Base-by-base conservation (phyloP, 2,888 invertebrate species). In the Hypsopygia costalis region DNA sequence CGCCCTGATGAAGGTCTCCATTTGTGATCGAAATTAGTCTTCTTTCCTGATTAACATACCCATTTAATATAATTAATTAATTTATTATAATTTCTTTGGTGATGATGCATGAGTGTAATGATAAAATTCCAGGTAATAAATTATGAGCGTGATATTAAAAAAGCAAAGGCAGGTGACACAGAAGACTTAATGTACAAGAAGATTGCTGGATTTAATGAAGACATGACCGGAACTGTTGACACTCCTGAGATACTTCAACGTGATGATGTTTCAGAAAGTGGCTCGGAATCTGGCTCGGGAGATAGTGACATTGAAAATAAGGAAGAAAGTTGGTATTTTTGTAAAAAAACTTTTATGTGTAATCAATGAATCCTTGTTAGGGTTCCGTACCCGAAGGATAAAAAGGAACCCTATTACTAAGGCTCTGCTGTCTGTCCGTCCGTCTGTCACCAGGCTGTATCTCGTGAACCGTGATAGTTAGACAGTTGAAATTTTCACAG, bases 111-210 rank as follows among this genome's bases (percentile, higher is more conserved):
- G n/a, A n/a, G n/a, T n/a, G n/a, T n/a, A n/a, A n/a, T n/a, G n/a
- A n/a, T n/a, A n/a, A 31, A 31, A 30, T 73, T 71, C 1, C 75
- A 95, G 95, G 94, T 97, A 3, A 91, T 94, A 16, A 93, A 97
- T 74, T 92, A 93, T 69, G 97, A 97, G 70, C 81, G 96, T 21
- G 98, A 99, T 74, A 95, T 97, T 37, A 91, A 88, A 37, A 91
- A 94, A 62, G 95, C 94, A 0, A 94, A 96, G 71, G 85, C 92
- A 40, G 96, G 96, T 10, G 90, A 92, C 36, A 90, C 91, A 12
- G 90, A 92, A 31, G 93, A 95, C 64, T 89, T 97, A 8, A 91
- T 94, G 35, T 98, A 98, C 73, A 95, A 95, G 62, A 97, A 95
- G 46, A 90, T 98, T 36, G 93, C 95, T 9, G 98, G 97, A 0